These are phyloP conservation scores for Cydia splendana DNA, from an alignment of 1,140 invertebrate genomes.

Conservation along the genomic window DNA sequence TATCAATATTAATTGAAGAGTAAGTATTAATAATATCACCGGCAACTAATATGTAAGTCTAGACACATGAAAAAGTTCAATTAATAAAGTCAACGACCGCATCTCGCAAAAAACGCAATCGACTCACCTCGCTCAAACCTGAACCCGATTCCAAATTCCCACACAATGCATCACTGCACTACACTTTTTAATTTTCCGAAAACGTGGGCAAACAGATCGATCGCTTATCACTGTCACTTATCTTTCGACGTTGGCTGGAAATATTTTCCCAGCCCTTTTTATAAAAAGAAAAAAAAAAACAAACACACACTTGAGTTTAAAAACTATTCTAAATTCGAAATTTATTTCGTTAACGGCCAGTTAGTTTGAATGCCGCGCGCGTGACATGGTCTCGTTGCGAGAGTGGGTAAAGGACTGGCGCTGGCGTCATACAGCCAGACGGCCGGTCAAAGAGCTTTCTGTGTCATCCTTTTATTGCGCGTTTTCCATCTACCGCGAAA, in stretches of 20 bases:
- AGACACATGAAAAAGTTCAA: slow-evolving; percentile 25
- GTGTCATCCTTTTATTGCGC: slow-evolving; percentile 54
- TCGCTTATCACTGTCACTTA: slow-evolving; percentile 49
- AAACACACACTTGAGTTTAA: slow-evolving; percentile 35
- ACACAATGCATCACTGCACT: slow-evolving; percentile 63
- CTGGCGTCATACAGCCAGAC: slow-evolving; percentile 51
- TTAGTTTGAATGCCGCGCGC: slow-evolving; percentile 34
- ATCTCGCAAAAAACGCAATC: slow-evolving; percentile 50
- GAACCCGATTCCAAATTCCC: slow-evolving; percentile 65
- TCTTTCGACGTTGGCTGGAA: slow-evolving; percentile 40
- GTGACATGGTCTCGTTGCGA: slow-evolving; percentile 55
- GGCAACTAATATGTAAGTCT: not conserved
- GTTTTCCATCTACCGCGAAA: slow-evolving; percentile 51
- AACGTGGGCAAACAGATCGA: slow-evolving; percentile 47
- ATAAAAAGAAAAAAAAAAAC: slow-evolving; percentile 19
- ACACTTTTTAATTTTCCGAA: slow-evolving; percentile 41
- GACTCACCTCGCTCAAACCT: slow-evolving; percentile 63
- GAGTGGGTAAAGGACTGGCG: slow-evolving; percentile 59
- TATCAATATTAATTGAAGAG: not conserved
- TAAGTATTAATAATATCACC: not conserved
- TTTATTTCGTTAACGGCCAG: slow-evolving; percentile 51
- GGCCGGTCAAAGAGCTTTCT: slow-evolving; percentile 64
- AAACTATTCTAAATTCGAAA: slow-evolving; percentile 38
- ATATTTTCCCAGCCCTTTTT: slow-evolving; percentile 35
- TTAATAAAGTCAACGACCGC: slow-evolving; percentile 50